Conservation (phyloP, 2,888 invertebrate genomes). For the Nemurella pictetii region DNA sequence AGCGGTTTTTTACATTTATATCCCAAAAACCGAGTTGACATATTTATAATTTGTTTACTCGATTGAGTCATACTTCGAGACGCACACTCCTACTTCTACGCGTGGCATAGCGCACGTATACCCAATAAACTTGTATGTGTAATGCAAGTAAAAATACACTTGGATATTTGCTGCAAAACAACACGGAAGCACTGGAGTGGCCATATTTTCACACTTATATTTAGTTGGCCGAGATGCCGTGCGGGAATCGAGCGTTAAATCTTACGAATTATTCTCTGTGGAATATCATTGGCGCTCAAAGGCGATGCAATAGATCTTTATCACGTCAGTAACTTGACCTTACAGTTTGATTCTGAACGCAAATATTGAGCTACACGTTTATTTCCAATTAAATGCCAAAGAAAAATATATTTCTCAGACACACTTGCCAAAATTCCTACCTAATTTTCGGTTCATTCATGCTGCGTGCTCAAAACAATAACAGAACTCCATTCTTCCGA, state of each 20-base stretch:
- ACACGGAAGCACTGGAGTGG: neutral
- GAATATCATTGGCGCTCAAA: neutral
- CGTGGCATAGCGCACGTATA: neutral
- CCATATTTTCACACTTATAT: neutral
- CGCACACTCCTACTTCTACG: neutral
- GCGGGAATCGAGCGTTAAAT: neutral
- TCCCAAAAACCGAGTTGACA: slow-evolving; percentile 9
- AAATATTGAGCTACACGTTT: no score
- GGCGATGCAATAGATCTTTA: neutral
- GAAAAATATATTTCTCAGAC: neutral
- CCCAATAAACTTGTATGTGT: neutral
- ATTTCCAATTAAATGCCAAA: neutral
- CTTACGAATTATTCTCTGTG: neutral
- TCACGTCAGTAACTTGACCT: no score
- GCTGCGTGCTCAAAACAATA: neutral
- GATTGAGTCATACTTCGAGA: neutral
- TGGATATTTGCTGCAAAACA: neutral
- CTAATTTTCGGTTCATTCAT: neutral
- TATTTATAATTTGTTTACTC: slow-evolving; percentile 2
- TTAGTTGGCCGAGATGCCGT: neutral
- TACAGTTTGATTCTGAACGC: no score
- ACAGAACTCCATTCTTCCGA: neutral
- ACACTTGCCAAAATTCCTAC: neutral
- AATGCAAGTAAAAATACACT: neutral
- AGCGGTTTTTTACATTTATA: neutral